Evolutionary conservation across 2,113 vertebrate species (phyloP).

Genomic region (Caranx ignobilis): DNA sequence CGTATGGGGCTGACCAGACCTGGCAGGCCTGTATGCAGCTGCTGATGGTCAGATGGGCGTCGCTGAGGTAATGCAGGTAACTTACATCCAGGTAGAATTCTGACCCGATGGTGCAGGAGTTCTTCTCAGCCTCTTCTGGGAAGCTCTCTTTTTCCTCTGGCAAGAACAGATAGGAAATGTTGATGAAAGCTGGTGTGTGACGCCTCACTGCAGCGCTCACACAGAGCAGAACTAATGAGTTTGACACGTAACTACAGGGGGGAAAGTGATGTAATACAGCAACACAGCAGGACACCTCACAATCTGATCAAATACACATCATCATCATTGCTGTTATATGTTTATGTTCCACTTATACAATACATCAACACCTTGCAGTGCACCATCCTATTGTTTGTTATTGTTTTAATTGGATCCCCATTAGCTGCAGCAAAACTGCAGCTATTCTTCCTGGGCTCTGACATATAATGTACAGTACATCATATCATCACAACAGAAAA

Average conservation of each 20-base stretch:
- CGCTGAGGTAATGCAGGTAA: constrained; percentile 95
- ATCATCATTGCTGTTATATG: constrained; percentile 27
- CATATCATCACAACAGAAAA: too few relatives aligned
- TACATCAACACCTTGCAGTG: constrained; percentile 38
- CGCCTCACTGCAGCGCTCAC: constrained; percentile 1
- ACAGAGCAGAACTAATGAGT: constrained; percentile 64
- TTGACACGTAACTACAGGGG: constrained; percentile 58
- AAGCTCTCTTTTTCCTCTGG: constrained; percentile 70
- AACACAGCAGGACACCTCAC: constrained; percentile 52
- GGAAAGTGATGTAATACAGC: constrained; percentile 54
- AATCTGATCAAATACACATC: constrained; percentile 42
- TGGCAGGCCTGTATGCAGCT: constrained; percentile 89
- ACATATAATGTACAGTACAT: too few relatives aligned
- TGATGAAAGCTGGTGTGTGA: constrained; percentile 30
- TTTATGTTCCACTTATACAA: constrained; percentile 41
- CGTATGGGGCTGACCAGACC: constrained; percentile 94
- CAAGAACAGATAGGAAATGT: constrained; percentile 31
- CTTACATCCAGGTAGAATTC: constrained; percentile 92
- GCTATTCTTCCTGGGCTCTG: too few relatives aligned
- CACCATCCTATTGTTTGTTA: not conserved
- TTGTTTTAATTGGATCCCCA: too few relatives aligned
- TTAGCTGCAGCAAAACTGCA: too few relatives aligned
- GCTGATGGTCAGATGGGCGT: constrained; percentile 89
- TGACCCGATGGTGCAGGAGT: constrained; percentile 89
- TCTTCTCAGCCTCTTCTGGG: constrained; percentile 38